A percentile compares a stretch with the other conserved stretches of the same genome.
Evolutionary conservation across 1,140 invertebrate species (phyloP).

Genomic region (Venustaconcha ellipsiformis): DNA sequence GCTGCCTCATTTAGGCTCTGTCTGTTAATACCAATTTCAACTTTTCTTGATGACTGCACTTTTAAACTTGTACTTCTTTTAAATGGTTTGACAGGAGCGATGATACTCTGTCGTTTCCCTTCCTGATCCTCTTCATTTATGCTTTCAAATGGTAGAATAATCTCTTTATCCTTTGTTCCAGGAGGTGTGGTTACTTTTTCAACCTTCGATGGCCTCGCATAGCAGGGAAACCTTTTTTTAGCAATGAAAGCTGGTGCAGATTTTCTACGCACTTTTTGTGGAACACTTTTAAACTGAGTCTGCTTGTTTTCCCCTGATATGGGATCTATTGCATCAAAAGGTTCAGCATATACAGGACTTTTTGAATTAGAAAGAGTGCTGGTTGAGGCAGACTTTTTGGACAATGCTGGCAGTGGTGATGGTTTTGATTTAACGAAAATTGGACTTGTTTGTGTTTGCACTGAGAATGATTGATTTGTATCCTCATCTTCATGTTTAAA

Average conservation of each 20-base stretch:
- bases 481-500: slow-evolving; percentile 24
- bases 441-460: slow-evolving; percentile 42
- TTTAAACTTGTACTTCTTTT: background rate
- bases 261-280: slow-evolving; percentile 32
- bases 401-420: slow-evolving; percentile 25
- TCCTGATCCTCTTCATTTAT: slow-evolving; percentile 5
- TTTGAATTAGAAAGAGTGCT: slow-evolving; percentile 46
- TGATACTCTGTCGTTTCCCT: background rate
- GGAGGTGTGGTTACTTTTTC: slow-evolving; percentile 49
- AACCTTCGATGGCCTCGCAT: slow-evolving; percentile 12
- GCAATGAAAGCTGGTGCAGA: slow-evolving; percentile 40
- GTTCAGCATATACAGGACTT: slow-evolving; percentile 93
- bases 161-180: slow-evolving; percentile 3
- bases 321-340: slow-evolving; percentile 81
- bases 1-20: background rate
- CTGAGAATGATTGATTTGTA: slow-evolving; percentile 17
- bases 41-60: too few species aligned
- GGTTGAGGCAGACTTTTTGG: slow-evolving; percentile 47
- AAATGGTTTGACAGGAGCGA: background rate
- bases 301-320: slow-evolving; percentile 15
- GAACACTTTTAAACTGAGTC: slow-evolving; percentile 22
- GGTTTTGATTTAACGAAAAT: slow-evolving; percentile 39
- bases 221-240: slow-evolving; percentile 28
- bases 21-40: background rate
- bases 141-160: slow-evolving; percentile 9